Conservation (phyloP, 2,113 vertebrate species). For the Clarias batrachus region DNA sequence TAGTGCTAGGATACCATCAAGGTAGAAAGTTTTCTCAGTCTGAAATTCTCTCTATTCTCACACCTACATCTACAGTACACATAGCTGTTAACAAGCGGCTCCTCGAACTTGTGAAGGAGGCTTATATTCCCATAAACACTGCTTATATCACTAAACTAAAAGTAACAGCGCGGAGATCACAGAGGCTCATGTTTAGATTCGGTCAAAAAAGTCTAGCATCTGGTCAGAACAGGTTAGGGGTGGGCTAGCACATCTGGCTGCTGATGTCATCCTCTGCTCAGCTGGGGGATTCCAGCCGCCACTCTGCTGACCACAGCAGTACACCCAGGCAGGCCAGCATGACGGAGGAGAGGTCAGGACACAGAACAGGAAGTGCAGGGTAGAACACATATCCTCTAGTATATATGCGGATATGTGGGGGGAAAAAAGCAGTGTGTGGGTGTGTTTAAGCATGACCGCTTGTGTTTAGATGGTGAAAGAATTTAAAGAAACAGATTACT, state of each 20-base stretch:
- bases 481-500: neutral
- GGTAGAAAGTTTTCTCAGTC: too few relatives aligned
- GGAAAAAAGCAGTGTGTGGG: neutral
- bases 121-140: neutral
- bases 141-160: neutral
- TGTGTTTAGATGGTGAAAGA: neutral
- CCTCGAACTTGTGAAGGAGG: neutral
- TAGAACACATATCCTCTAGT: neutral
- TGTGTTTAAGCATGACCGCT: neutral
- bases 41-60: neutral
- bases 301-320: slow-evolving; percentile 26
- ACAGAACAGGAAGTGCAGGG: neutral
- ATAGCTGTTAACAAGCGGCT: neutral
- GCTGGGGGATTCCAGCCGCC: slow-evolving; percentile 42
- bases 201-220: neutral
- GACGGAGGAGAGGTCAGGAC: slow-evolving; percentile 4
- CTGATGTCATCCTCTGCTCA: slow-evolving; percentile 47
- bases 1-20: too few relatives aligned
- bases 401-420: neutral
- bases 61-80: neutral
- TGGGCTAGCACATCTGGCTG: slow-evolving; percentile 45
- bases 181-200: neutral
- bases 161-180: neutral
- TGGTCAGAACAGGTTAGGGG: slow-evolving; percentile 21
- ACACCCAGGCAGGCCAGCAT: slow-evolving; percentile 7